Percentiles rank a stretch among this genome's conserved stretches.
phyloP scores from a whole-genome alignment of 2,888 invertebrate species.

The Eilema sororculum region DNA sequence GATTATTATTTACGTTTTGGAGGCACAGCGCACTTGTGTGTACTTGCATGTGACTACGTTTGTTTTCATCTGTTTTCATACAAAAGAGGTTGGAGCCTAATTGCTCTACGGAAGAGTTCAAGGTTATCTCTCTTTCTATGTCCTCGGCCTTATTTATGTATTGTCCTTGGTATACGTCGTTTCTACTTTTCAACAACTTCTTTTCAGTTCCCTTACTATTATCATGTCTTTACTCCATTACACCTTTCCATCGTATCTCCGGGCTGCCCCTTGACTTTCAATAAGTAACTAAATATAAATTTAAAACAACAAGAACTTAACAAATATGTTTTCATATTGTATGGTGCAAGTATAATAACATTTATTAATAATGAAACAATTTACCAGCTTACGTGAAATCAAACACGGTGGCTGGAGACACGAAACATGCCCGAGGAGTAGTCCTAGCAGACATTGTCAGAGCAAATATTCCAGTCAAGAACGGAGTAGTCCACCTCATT shows the following conservation, averaged over 20 bases:
- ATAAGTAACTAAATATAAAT: too few relatives aligned
- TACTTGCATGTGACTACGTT: too few relatives aligned
- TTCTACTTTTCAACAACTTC: neutral
- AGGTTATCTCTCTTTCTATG: too few relatives aligned
- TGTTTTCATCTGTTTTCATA: too few relatives aligned
- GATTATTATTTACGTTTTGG: too few relatives aligned
- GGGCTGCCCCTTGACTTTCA: too few relatives aligned
- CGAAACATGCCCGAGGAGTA: slow-evolving; percentile 92
- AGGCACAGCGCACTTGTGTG: too few relatives aligned
- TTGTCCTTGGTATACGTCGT: neutral
- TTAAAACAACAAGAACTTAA: neutral
- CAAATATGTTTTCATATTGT: neutral
- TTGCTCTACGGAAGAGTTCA: too few relatives aligned
- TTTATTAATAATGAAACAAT: neutral
- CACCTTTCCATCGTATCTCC: too few relatives aligned
- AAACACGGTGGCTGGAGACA: slow-evolving; percentile 92
- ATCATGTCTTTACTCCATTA: neutral
- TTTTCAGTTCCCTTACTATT: neutral
- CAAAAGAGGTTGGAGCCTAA: too few relatives aligned
- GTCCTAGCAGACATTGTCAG: slow-evolving; percentile 95
- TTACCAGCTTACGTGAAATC: slow-evolving; percentile 93
- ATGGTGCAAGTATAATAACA: neutral
- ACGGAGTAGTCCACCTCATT: slow-evolving; percentile 97
- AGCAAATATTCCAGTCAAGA: slow-evolving; percentile 96
- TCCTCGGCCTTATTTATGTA: too few relatives aligned